Base-by-base conservation (phyloP, 2,888 invertebrate species). In the Koerneria pararmatus region DNA sequence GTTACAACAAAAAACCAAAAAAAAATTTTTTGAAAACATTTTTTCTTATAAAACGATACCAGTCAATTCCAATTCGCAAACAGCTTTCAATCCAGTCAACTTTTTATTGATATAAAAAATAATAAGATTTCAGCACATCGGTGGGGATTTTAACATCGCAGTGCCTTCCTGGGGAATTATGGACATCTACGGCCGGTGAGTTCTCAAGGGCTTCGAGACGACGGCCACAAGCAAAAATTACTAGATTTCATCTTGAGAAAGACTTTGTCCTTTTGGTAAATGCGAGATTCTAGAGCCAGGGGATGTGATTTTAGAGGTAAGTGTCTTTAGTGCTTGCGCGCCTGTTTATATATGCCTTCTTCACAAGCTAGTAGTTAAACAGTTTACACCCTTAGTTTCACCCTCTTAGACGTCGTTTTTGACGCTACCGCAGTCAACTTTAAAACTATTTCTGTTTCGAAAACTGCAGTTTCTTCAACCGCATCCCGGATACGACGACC, bases 131-230 rank as follows among this genome's bases (percentile, higher is more conserved):
- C 61, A 78, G 77, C 77, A 77, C 66, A 74, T 78, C 51, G 78
- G 78, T 71, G 78, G 78, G 8, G 78, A 78, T 61, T 65, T 78
- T 65, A 78, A 78, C 65, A 62, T 78, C 19, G 75, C 78, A 11
- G 73, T 78, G 4, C 78, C 78, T 2, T 74, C 76, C 0, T 78
- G 76, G 76, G 78, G 77, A 8, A 76, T 77, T 69, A 31, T 78
- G 34, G 78, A 78, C 66, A 74, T 77, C 48, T 76, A 73, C 57
- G 78, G 77, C 8, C 67, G 76, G 15, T 74, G n/a, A n/a, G n/a
- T 73, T 70, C 75, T 73, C 64, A 75, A 73, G 69, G 69, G 73
- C 57, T 63, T 48, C 22, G 22, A 35, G n/a, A n/a, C n/a, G n/a
- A 15, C n/a, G n/a, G 19, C n/a, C 46, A 46, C 46, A 29, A 31